phyloP scores from a whole-genome alignment of 2,797 vertebrate species.

The Mustela erminea region DNA sequence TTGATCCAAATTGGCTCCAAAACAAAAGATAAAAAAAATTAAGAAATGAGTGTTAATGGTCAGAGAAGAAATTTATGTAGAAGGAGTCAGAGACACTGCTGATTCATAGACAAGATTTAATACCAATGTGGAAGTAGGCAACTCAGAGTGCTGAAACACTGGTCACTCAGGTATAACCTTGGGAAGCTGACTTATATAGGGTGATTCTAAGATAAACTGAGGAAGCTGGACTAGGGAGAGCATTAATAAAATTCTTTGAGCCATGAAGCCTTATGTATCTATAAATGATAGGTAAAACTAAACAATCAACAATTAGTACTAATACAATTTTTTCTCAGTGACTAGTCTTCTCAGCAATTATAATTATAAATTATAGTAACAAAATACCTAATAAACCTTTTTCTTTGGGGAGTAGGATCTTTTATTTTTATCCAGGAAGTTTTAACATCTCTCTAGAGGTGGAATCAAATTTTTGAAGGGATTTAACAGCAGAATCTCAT shows the following conservation, averaged over 20 bases:
- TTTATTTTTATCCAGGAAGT: neutral
- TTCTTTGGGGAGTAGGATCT: neutral
- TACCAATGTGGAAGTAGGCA: neutral
- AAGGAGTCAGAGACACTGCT: neutral
- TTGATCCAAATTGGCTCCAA: neutral
- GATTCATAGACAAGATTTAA: neutral
- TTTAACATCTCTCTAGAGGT: neutral
- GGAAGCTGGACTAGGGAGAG: neutral
- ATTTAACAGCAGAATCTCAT: neutral
- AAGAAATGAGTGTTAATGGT: neutral
- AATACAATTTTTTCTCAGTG: constrained; percentile 1
- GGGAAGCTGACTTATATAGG: neutral
- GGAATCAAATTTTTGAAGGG: neutral
- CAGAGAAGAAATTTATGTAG: neutral
- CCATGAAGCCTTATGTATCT: neutral
- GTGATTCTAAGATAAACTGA: constrained; percentile 8
- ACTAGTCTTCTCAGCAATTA: neutral
- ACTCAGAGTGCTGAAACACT: neutral
- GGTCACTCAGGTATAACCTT: neutral
- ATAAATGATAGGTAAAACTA: neutral
- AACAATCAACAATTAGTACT: neutral
- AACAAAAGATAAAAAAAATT: neutral
- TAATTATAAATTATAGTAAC: constrained; percentile 14
- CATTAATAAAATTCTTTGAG: neutral
- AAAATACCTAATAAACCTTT: neutral